Percentiles rank a stretch among this genome's conserved stretches.
phyloP scores from a whole-genome alignment of 2,888 invertebrate genomes.

The Bembecia ichneumoniformis region DNA sequence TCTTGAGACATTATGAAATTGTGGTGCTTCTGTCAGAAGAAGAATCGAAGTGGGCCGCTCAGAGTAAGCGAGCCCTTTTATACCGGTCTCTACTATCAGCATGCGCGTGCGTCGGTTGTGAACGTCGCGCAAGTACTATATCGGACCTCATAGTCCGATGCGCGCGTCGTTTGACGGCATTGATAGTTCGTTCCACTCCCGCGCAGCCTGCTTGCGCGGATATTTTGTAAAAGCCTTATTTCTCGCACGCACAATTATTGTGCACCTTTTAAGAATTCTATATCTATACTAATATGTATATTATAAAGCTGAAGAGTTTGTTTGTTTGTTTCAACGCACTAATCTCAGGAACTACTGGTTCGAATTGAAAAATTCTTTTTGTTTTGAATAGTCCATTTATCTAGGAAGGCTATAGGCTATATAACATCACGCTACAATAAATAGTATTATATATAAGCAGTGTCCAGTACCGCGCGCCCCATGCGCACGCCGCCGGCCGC shows the following conservation, averaged over 20 bases:
- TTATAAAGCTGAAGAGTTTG: too few species aligned
- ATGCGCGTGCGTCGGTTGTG: slow-evolving; percentile 53
- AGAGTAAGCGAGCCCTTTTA: slow-evolving; percentile 42
- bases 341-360: too few species aligned
- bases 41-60: slow-evolving; percentile 25
- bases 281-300: too few species aligned
- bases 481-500: too few species aligned
- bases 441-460: too few species aligned
- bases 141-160: slow-evolving; percentile 1
- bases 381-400: too few species aligned
- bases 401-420: too few species aligned
- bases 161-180: slow-evolving; percentile 20
- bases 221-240: slow-evolving; percentile 34
- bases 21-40: slow-evolving; percentile 2
- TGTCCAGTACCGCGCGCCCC: too few species aligned
- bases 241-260: slow-evolving; percentile 17
- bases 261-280: slow-evolving; percentile 6
- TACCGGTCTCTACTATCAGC: slow-evolving; percentile 40
- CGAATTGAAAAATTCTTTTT: too few species aligned
- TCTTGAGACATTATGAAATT: slow-evolving; percentile 24
- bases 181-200: slow-evolving; percentile 40
- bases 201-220: slow-evolving; percentile 33
- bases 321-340: too few species aligned
- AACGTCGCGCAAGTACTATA: slow-evolving; percentile 52
- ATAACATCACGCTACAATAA: too few species aligned